Percentiles rank a stretch among this genome's conserved stretches.
These are phyloP conservation scores for Mesocricetus auratus DNA, from an alignment of 2,113 vertebrate genomes.

Conservation along the genomic window DNA sequence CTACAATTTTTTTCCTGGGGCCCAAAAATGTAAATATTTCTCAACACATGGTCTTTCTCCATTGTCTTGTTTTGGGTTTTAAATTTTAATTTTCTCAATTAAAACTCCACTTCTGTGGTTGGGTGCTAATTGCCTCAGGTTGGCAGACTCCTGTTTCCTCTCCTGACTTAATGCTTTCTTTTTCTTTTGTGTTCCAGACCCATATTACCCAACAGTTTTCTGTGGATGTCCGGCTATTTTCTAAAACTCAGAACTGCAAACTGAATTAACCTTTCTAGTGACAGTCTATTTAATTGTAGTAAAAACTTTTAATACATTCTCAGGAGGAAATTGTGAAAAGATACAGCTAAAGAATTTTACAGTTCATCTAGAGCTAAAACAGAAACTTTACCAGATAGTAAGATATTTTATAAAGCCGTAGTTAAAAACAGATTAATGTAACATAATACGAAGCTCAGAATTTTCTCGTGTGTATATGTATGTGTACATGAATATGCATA, in stretches of 20 bases:
- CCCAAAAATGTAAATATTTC: background rate
- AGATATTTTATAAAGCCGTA: slow-evolving; percentile 38
- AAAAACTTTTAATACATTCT: slow-evolving; percentile 17
- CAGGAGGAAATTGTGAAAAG: background rate
- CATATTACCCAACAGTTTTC: background rate
- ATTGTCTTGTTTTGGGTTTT: slow-evolving; percentile 38
- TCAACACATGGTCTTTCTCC: background rate
- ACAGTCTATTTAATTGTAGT: background rate
- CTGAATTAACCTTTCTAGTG: background rate
- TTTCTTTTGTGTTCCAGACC: background rate
- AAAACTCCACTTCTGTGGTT: background rate
- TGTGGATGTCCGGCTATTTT: background rate
- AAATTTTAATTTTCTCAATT: slow-evolving; percentile 1
- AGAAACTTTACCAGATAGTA: background rate
- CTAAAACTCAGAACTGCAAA: slow-evolving; percentile 35
- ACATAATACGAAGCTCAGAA: background rate
- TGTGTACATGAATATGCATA: background rate
- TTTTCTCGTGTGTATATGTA: background rate
- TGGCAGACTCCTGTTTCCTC: background rate
- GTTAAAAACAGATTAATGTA: background rate
- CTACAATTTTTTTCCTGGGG: background rate
- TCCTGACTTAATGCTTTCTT: background rate
- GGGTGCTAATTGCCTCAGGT: background rate
- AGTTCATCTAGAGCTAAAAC: slow-evolving; percentile 14
- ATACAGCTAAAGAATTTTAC: background rate